Percentiles rank a stretch among this genome's conserved stretches.
phyloP scores from a whole-genome alignment of 53 echinoderm and acorn worm genomes.

The Henricia sp. region DNA sequence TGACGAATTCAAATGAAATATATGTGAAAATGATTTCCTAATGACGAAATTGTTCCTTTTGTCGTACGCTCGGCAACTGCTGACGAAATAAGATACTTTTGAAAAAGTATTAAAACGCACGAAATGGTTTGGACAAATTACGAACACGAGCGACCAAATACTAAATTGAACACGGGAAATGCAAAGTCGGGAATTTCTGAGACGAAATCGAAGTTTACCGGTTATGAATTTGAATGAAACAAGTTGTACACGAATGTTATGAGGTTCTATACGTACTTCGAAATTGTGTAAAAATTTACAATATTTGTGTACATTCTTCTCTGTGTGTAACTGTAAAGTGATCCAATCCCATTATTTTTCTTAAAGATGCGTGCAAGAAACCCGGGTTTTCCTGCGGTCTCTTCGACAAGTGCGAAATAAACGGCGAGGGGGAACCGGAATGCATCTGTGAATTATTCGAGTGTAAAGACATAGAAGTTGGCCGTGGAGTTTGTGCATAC shows the following conservation, averaged over 20 bases:
- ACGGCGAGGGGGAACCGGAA: background rate
- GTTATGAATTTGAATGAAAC: background rate
- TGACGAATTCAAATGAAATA: no score
- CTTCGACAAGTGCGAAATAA: background rate
- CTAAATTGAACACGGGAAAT: no score
- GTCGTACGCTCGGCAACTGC: no score
- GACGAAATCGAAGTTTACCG: no score
- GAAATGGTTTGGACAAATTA: background rate
- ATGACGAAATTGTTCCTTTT: no score
- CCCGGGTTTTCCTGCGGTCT: background rate
- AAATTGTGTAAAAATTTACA: background rate
- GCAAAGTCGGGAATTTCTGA: no score
- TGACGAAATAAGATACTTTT: no score
- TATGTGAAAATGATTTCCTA: no score
- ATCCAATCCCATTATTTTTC: background rate
- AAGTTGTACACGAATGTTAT: background rate
- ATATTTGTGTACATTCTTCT: background rate
- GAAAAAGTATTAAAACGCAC: background rate
- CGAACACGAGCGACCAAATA: no score
- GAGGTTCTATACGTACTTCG: background rate
- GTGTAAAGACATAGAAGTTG: background rate
- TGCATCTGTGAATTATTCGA: background rate
- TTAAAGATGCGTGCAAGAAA: constrained; percentile 9
- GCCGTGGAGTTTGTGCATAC: background rate
- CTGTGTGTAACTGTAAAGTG: no score